Conservation (phyloP, 2,888 invertebrate genomes). For the Lasius fuliginosus region DNA sequence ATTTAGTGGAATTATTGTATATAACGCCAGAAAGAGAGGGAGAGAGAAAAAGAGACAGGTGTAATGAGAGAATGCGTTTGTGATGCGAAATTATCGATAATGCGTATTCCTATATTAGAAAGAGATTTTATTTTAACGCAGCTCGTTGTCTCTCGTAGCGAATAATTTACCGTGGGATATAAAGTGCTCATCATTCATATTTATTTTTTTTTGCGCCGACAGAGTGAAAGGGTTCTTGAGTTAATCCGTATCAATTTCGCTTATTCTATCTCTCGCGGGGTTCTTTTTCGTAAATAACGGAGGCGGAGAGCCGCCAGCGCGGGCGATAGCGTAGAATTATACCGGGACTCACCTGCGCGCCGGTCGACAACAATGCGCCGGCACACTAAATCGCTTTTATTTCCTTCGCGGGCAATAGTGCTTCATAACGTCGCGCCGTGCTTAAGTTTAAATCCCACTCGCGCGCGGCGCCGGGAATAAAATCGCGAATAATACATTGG, state of each 20-base stretch:
- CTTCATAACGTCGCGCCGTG: slow-evolving; percentile 54
- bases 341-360: slow-evolving; percentile 50
- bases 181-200: slow-evolving; percentile 31
- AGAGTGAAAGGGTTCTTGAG: slow-evolving; percentile 4
- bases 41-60: background rate
- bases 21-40: background rate
- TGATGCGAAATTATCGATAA: slow-evolving; percentile 33
- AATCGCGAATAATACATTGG: slow-evolving; percentile 52
- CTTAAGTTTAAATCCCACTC: slow-evolving; percentile 57
- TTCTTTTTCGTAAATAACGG: slow-evolving; percentile 43
- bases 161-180: slow-evolving; percentile 41
- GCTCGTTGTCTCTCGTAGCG: background rate
- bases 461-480: slow-evolving; percentile 41
- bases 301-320: background rate
- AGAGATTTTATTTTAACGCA: background rate
- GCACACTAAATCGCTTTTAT: slow-evolving; percentile 62
- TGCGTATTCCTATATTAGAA: background rate
- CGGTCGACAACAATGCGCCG: slow-evolving; percentile 51
- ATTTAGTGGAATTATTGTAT: slow-evolving; percentile 5
- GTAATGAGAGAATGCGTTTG: slow-evolving; percentile 17
- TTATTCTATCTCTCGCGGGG: slow-evolving; percentile 14
- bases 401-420: slow-evolving; percentile 60
- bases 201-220: slow-evolving; percentile 32
- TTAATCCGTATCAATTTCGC: slow-evolving; percentile 51
- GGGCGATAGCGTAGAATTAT: slow-evolving; percentile 53